phyloP scores from a whole-genome alignment of 2,888 invertebrate genomes.

The Opisthograptis luteolata region DNA sequence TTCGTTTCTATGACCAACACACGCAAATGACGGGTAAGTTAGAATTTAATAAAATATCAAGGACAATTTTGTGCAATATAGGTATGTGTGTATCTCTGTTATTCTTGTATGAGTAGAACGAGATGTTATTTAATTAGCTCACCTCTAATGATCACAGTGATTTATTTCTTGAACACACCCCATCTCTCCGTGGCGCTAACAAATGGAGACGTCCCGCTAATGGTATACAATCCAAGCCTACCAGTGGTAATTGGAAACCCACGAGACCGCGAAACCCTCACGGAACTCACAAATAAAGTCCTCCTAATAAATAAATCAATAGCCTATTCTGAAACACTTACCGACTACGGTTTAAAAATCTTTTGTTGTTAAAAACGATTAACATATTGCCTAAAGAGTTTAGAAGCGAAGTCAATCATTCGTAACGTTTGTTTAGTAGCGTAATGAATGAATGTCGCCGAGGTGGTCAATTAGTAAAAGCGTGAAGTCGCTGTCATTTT shows the following conservation, averaged over 20 bases:
- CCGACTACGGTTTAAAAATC: conserved; percentile 42
- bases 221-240: conserved; percentile 39
- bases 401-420: conserved; percentile 69
- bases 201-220: conserved; percentile 57
- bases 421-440: conserved; percentile 64
- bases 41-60: no score
- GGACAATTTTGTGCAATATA: no score
- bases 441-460: conserved; percentile 64
- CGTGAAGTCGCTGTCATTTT: conserved; percentile 78
- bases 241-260: conserved; percentile 54
- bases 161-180: conserved; percentile 23
- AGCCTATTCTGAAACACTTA: conserved; percentile 34
- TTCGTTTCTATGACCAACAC: no score
- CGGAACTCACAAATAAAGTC: conserved; percentile 46
- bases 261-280: conserved; percentile 48
- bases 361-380: conserved; percentile 54
- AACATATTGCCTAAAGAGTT: conserved; percentile 57
- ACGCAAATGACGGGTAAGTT: no score
- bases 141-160: conserved; percentile 4
- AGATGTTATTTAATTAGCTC: no score
- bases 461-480: conserved; percentile 81
- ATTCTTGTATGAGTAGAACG: no score
- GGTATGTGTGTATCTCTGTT: no score
- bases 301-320: conserved; percentile 49
- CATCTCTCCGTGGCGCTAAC: conserved; percentile 37